Conservation (phyloP, 2,797 vertebrate species). For the Sus cebifrons region DNA sequence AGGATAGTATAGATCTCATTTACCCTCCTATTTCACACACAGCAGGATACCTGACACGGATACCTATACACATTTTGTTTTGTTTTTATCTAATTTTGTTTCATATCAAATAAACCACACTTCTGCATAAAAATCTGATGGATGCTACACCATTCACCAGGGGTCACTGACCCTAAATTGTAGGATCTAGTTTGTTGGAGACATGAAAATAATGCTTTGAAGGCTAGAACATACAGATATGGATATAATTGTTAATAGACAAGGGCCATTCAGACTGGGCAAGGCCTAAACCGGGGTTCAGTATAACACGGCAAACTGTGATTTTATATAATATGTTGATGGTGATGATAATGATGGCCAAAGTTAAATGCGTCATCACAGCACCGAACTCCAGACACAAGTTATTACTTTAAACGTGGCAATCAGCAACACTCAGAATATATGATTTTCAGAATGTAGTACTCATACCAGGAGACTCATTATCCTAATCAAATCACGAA, state of each 20-base stretch:
- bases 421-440: slow-evolving; percentile 61
- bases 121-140: slow-evolving; percentile 41
- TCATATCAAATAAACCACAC: not conserved
- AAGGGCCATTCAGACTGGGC: not conserved
- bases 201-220: slow-evolving; percentile 43
- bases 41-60: not conserved
- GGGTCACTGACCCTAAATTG: not conserved
- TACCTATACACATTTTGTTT: not conserved
- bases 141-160: not conserved
- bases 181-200: slow-evolving; percentile 5
- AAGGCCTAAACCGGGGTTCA: not conserved
- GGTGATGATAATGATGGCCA: not conserved
- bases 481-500: slow-evolving; percentile 76
- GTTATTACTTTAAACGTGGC: slow-evolving; percentile 63
- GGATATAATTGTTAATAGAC: not conserved
- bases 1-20: not conserved
- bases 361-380: slow-evolving; percentile 20
- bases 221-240: not conserved
- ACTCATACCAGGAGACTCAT: slow-evolving; percentile 13
- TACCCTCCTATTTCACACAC: not conserved
- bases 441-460: slow-evolving; percentile 59
- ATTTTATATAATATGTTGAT: slow-evolving; percentile 18
- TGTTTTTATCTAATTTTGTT: not conserved
- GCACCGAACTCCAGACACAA: not conserved
- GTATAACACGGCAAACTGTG: not conserved